Evolutionary conservation across 2,888 invertebrate species (phyloP).

Genomic region (Athrips mouffetella): DNA sequence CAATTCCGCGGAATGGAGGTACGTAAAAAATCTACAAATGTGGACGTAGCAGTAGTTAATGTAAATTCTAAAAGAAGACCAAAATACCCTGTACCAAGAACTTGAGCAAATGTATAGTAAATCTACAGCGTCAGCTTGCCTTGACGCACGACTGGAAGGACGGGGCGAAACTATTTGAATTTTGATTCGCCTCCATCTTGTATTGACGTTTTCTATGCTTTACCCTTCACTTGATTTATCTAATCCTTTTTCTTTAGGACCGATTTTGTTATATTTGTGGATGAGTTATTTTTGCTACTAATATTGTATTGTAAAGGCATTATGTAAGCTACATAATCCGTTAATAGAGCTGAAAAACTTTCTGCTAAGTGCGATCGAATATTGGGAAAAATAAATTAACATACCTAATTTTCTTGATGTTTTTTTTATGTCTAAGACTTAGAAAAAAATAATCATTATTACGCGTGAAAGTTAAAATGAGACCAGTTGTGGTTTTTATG

Average conservation of each 20-base stretch:
- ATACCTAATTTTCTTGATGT: too few relatives aligned
- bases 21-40: too few relatives aligned
- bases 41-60: too few relatives aligned
- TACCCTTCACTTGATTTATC: constrained; percentile 44
- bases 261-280: too few relatives aligned
- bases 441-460: too few relatives aligned
- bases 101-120: background rate
- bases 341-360: background rate
- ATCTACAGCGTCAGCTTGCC: constrained; percentile 37
- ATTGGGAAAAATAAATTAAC: background rate
- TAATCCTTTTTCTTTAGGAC: constrained; percentile 53
- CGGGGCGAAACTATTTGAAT: constrained; percentile 44
- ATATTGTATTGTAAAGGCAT: constrained; percentile 12
- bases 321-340: background rate
- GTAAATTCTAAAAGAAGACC: too few relatives aligned
- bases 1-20: too few relatives aligned
- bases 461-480: too few relatives aligned
- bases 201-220: constrained; percentile 39
- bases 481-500: too few relatives aligned
- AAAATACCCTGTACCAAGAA: background rate
- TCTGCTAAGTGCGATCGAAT: too few relatives aligned
- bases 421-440: too few relatives aligned
- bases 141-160: constrained; percentile 29
- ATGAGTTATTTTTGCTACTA: too few relatives aligned
- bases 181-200: constrained; percentile 50